Conservation (phyloP, 2,888 invertebrate species). For the Chrysina gloriosa region DNA sequence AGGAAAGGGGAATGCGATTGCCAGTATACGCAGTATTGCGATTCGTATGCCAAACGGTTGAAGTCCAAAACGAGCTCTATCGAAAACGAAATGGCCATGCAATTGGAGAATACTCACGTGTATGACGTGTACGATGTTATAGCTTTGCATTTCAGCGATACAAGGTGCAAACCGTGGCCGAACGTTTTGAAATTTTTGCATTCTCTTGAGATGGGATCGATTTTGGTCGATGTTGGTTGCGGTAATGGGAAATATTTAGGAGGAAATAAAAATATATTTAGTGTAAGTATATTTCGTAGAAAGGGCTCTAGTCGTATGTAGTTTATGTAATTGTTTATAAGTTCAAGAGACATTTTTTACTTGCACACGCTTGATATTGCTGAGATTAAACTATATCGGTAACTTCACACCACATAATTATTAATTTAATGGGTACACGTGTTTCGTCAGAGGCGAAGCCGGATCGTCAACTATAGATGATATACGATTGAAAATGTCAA, state of each 20-base stretch:
- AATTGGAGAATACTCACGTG: slow-evolving; percentile 81
- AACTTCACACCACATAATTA: no score
- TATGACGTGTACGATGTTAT: slow-evolving; percentile 94
- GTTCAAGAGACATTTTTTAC: background rate
- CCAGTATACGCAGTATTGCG: slow-evolving; percentile 74
- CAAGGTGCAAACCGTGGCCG: slow-evolving; percentile 95
- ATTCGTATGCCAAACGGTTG: slow-evolving; percentile 65
- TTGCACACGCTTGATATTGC: no score
- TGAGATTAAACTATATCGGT: no score
- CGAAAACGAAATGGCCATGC: slow-evolving; percentile 69
- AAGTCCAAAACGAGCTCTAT: slow-evolving; percentile 51
- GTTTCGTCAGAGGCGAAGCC: no score
- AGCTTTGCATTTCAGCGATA: slow-evolving; percentile 93
- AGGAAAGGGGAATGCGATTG: slow-evolving; percentile 73
- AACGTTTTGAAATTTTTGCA: slow-evolving; percentile 84
- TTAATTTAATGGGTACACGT: no score
- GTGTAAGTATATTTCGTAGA: slow-evolving; percentile 66
- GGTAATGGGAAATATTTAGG: slow-evolving; percentile 98
- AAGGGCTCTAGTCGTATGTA: slow-evolving; percentile 3
- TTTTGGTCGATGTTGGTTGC: slow-evolving; percentile 93
- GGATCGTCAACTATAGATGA: no score
- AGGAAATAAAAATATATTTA: slow-evolving; percentile 69
- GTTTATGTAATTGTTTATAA: slow-evolving; percentile 34
- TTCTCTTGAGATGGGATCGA: slow-evolving; percentile 73
- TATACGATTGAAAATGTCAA: no score